Evolutionary conservation across 2,888 invertebrate species (phyloP).

Genomic region (Dryadula phaetusa): DNA sequence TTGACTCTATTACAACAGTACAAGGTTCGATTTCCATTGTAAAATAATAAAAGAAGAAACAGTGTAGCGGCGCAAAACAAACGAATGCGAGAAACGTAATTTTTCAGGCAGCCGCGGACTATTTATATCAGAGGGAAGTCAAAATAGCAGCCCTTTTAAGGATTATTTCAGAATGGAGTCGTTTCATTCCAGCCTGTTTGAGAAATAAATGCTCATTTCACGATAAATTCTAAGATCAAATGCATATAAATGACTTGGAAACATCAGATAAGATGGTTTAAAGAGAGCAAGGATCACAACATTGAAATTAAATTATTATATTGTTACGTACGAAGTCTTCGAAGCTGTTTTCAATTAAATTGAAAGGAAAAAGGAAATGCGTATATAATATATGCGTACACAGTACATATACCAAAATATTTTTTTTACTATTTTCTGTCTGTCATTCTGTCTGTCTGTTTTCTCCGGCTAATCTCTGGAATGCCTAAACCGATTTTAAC

Average conservation of each 20-base stretch:
- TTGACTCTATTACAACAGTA: constrained; percentile 10
- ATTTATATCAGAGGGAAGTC: constrained; percentile 60
- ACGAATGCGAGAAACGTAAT: constrained; percentile 56
- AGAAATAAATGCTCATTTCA: constrained; percentile 32
- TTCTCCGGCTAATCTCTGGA: no score
- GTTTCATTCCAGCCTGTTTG: constrained; percentile 37
- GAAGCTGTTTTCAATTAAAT: background rate
- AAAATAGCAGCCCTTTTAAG: constrained; percentile 49
- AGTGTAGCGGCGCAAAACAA: constrained; percentile 53
- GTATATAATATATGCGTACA: no score
- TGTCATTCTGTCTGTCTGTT: no score
- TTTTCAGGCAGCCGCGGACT: constrained; percentile 64
- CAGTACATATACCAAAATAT: no score
- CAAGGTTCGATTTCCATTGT: constrained; percentile 27
- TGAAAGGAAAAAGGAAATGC: no score
- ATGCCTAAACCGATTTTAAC: no score
- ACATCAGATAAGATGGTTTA: constrained; percentile 9
- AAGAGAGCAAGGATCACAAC: constrained; percentile 7
- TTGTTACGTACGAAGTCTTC: background rate
- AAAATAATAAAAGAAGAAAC: constrained; percentile 37
- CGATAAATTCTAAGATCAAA: constrained; percentile 29
- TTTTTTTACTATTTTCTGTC: no score
- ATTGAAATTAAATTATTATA: constrained; percentile 19
- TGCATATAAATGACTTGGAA: constrained; percentile 27
- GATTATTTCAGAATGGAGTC: constrained; percentile 43